Percentiles rank a stretch among this genome's conserved stretches.
Evolutionary conservation across 1,140 invertebrate genomes (phyloP).

Genomic region (Anoplophora glabripennis): DNA sequence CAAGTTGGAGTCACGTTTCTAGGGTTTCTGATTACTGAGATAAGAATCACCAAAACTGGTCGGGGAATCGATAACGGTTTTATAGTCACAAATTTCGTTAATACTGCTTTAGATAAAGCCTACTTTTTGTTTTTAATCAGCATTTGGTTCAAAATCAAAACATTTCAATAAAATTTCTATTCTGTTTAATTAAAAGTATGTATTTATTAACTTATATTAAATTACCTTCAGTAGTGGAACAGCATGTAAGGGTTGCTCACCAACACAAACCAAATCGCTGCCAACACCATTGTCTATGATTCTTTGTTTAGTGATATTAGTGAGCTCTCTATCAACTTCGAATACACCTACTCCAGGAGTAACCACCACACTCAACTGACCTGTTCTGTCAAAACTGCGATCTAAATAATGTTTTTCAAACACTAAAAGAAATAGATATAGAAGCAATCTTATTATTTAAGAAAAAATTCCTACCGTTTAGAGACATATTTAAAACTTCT

Average conservation of each 20-base stretch:
- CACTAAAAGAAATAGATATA: constrained; percentile 58
- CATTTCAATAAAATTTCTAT: neutral
- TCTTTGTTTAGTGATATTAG: constrained; percentile 97
- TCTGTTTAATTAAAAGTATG: too few species aligned
- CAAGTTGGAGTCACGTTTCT: too few species aligned
- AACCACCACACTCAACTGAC: constrained; percentile 95
- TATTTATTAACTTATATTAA: too few species aligned
- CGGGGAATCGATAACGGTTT: too few species aligned
- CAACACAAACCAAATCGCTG: constrained; percentile 94
- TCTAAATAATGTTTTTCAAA: constrained; percentile 99
- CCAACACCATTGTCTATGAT: constrained; percentile 98
- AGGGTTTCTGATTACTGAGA: too few species aligned
- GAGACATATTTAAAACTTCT: constrained; percentile 96
- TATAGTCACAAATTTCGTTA: too few species aligned
- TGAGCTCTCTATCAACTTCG: constrained; percentile 94
- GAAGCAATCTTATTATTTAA: constrained; percentile 7
- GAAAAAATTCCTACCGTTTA: constrained; percentile 72
- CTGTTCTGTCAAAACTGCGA: constrained; percentile 95
- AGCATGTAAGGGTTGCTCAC: constrained; percentile 98
- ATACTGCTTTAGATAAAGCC: too few species aligned
- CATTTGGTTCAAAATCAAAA: too few species aligned
- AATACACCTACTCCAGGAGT: constrained; percentile 97
- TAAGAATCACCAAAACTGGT: too few species aligned
- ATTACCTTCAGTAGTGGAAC: constrained; percentile 90
- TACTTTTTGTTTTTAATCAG: too few species aligned